These are phyloP conservation scores for Sebastes itinus DNA, from an alignment of 2,797 vertebrate species.

Conservation along the genomic window DNA sequence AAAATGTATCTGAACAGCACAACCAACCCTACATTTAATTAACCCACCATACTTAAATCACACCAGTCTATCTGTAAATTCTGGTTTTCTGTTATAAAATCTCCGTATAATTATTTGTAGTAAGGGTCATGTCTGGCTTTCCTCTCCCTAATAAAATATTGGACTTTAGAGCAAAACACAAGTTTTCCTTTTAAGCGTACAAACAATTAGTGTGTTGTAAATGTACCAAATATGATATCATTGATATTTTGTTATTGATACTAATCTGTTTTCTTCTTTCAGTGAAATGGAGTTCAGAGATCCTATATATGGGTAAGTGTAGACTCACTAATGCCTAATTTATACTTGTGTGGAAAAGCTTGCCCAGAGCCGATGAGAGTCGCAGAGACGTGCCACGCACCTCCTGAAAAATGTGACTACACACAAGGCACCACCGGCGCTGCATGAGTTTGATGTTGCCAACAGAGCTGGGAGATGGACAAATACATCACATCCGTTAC, in stretches of 20 bases:
- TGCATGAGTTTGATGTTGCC: no score
- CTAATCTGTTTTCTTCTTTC: conserved; percentile 56
- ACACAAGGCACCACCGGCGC: no score
- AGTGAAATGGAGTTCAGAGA: conserved; percentile 91
- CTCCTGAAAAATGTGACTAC: no score
- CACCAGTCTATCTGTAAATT: not conserved
- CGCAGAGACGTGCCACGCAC: no score
- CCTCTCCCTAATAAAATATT: not conserved
- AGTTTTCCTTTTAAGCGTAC: not conserved
- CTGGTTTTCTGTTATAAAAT: not conserved
- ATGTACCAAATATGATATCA: not conserved
- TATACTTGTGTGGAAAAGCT: no score
- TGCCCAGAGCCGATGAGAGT: no score
- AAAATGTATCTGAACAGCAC: no score
- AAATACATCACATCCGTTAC: no score
- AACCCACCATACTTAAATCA: not conserved
- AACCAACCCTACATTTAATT: not conserved
- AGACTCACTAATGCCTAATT: no score
- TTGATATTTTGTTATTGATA: not conserved
- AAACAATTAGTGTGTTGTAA: not conserved
- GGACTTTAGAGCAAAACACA: not conserved
- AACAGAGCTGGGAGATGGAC: no score
- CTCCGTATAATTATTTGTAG: not conserved
- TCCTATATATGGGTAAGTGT: conserved; percentile 85
- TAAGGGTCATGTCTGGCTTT: not conserved